Conservation (phyloP, 2,888 invertebrate species). For the Gastrophysa polygoni region DNA sequence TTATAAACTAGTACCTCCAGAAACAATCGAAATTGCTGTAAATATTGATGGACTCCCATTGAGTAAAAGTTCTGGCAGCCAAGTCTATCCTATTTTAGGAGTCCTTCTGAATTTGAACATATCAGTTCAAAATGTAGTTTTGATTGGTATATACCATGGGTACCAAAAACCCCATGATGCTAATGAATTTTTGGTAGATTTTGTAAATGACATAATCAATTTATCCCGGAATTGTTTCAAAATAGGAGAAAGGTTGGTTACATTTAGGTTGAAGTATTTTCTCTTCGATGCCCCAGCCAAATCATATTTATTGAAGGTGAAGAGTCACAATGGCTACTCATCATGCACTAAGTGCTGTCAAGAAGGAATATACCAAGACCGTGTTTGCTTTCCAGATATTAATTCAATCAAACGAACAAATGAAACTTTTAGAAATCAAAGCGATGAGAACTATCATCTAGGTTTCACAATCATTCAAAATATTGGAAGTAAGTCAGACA, state of each 20-base stretch:
- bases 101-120: neutral
- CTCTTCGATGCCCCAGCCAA: no score
- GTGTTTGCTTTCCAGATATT: neutral
- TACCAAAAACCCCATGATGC: neutral
- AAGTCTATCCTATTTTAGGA: neutral
- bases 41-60: neutral
- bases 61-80: no score
- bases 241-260: neutral
- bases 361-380: slow-evolving; percentile 1
- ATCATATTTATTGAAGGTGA: no score
- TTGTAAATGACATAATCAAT: neutral
- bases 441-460: slow-evolving; percentile 12
- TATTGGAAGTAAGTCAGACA: no score
- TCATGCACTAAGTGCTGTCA: slow-evolving; percentile 9
- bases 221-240: neutral
- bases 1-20: slow-evolving; percentile 2
- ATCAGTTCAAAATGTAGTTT: slow-evolving; percentile 1
- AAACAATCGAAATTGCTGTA: neutral
- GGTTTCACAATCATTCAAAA: slow-evolving; percentile 5
- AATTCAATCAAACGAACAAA: slow-evolving; percentile 6
- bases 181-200: neutral
- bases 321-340: no score
- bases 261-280: no score
- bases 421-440: neutral
- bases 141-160: slow-evolving; percentile 1